A percentile compares a stretch with the other conserved stretches of the same genome.
Evolutionary conservation across 2,113 vertebrate species (phyloP).

Genomic region (Pardalotus punctatus): DNA sequence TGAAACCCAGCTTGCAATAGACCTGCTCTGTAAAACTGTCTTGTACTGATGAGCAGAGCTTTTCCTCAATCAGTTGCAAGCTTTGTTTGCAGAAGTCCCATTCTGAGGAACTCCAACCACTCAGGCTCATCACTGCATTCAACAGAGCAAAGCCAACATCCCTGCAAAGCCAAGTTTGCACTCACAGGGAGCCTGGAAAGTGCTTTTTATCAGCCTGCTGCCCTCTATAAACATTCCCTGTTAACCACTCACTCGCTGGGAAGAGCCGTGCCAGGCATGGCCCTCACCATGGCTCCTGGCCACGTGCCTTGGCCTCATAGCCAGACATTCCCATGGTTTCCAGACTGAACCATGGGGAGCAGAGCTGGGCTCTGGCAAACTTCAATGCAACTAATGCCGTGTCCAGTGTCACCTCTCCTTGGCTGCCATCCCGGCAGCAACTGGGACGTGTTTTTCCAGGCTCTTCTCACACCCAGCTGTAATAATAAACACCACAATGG

Average conservation of each 20-base stretch:
- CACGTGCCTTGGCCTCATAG: neutral
- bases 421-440: neutral
- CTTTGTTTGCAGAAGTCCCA: neutral
- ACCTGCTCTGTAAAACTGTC: neutral
- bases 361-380: neutral
- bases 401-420: neutral
- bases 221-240: neutral
- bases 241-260: neutral
- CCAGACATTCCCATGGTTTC: neutral
- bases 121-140: neutral
- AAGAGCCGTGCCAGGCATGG: neutral
- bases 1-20: neutral
- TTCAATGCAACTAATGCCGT: accelerated
- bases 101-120: neutral
- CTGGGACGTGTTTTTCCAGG: neutral
- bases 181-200: neutral
- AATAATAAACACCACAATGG: neutral
- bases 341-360: neutral
- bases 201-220: neutral
- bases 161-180: neutral
- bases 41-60: accelerated
- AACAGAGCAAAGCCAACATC: neutral
- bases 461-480: neutral
- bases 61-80: neutral
- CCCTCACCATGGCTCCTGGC: neutral